phyloP scores from a whole-genome alignment of 2,888 invertebrate genomes.

The Spilosoma lubricipeda region DNA sequence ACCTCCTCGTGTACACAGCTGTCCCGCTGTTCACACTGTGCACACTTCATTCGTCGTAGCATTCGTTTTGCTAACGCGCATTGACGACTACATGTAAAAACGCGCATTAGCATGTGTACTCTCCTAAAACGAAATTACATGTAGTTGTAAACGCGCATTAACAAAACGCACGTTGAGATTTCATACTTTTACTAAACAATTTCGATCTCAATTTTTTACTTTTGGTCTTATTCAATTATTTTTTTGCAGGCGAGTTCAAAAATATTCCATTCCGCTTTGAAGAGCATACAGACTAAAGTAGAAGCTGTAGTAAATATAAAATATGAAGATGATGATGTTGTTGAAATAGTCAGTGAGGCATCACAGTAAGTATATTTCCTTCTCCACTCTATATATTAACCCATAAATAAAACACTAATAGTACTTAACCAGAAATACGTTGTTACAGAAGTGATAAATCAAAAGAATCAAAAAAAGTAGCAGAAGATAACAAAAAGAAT shows the following conservation, averaged over 20 bases:
- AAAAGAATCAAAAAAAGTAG: constrained; percentile 26
- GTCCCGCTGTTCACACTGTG: too few species aligned
- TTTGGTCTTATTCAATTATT: not conserved
- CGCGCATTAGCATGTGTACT: too few species aligned
- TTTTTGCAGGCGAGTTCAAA: constrained; percentile 87
- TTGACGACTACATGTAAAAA: too few species aligned
- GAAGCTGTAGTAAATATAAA: constrained; percentile 86
- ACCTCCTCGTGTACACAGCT: too few species aligned
- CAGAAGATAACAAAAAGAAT: constrained; percentile 55
- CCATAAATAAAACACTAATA: not conserved
- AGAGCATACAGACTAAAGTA: constrained; percentile 87
- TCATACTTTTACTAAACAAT: too few species aligned
- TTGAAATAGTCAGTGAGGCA: constrained; percentile 79
- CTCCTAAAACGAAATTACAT: too few species aligned
- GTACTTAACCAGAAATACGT: not conserved
- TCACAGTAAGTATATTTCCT: constrained; percentile 62
- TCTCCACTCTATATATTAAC: not conserved
- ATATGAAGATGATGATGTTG: constrained; percentile 82
- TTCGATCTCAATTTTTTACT: not conserved
- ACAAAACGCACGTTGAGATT: too few species aligned
- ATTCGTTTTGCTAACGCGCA: too few species aligned
- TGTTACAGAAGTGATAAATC: constrained; percentile 36
- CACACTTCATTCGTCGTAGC: too few species aligned
- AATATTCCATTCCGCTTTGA: constrained; percentile 89
- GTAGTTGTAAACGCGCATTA: too few species aligned